These are phyloP conservation scores for Albula goreensis DNA, from an alignment of 2,113 vertebrate species.

Conservation along the genomic window DNA sequence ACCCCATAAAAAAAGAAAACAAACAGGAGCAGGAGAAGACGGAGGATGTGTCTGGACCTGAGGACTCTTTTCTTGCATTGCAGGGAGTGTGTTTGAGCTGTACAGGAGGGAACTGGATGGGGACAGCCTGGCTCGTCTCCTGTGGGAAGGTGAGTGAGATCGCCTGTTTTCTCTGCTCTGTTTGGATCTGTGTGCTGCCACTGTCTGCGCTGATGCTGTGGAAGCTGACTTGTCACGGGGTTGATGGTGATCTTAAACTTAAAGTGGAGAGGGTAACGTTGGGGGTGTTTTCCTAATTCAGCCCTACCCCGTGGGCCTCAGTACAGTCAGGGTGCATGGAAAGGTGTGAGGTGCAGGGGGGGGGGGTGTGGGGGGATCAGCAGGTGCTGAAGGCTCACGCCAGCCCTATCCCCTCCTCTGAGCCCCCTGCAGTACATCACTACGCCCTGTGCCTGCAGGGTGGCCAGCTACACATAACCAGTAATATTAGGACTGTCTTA, in stretches of 20 bases:
- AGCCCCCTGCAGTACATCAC: too few relatives aligned
- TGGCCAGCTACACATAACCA: too few relatives aligned
- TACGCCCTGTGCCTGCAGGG: too few relatives aligned
- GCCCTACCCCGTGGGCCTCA: not conserved
- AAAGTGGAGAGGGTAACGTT: not conserved
- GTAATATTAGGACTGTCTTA: too few relatives aligned
- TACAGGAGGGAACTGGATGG: not conserved
- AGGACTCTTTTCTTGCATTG: not conserved
- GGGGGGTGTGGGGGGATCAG: too few relatives aligned
- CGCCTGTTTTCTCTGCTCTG: not conserved
- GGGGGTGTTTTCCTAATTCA: not conserved
- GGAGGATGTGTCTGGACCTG: slow-evolving; percentile 3
- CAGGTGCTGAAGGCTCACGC: too few relatives aligned
- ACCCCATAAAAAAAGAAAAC: not conserved
- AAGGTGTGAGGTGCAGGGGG: not conserved
- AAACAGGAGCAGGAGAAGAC: not conserved
- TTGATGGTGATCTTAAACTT: not conserved
- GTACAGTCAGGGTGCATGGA: not conserved
- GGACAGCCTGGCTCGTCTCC: slow-evolving; percentile 9
- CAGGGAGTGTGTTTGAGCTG: not conserved
- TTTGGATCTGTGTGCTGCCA: not conserved
- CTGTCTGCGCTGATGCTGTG: not conserved
- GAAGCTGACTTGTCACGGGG: not conserved
- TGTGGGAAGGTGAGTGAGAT: slow-evolving; percentile 10
- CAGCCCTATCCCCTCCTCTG: too few relatives aligned